Evolutionary conservation across 2,113 vertebrate genomes (phyloP), one percentile per base, ranked within the genome.

Genomic region (Melanocharis versteri): DNA sequence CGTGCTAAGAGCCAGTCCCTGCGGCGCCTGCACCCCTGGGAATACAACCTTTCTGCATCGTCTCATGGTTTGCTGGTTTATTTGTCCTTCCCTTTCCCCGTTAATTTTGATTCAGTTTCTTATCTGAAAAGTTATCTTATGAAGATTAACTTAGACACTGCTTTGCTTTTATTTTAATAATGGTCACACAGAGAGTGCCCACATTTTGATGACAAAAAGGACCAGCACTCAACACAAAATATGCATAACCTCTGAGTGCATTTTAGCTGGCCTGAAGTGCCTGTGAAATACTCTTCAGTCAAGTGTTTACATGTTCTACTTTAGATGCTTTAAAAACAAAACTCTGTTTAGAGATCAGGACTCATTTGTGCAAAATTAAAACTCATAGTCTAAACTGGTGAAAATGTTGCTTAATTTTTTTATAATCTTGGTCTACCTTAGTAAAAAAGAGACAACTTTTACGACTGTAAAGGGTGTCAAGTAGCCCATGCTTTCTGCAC

Each of bases 181-280:
- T 1, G 10, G 13, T 57, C 6, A 13, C 28, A 15, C 14, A 24
- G 58, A 39, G 10, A 26, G 21, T 3, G 2, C 11, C 24, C 10
- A 0, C 44, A 19, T 23, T 70, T 16, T 60, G n/a, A 6, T 15
- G 35, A 7, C 5, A 42, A 13, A 87, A 68, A 18, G n/a, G 72
- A 28, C 0, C 26, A 1, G 10, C 0, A 0, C 30, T 23, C 0
- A 0, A 4, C 24, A 15, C 14, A 20, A 13, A 54, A 40, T 3
- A 0, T 1, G 1, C 0, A 2, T 26, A 48, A 39, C 11, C 8
- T 28, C 0, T 22, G 3, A 21, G 24, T 27, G 22, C 3, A 0
- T 56, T 39, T 27, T 17, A 8, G 24, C 42, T 40, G 54, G 9
- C 22, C 28, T 42, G 18, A 53, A 16, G 10, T 8, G 7, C 15